Percentiles rank a stretch among this genome's conserved stretches.
Evolutionary conservation across 2,113 vertebrate genomes (phyloP).

Genomic region (Alligator mississippiensis): DNA sequence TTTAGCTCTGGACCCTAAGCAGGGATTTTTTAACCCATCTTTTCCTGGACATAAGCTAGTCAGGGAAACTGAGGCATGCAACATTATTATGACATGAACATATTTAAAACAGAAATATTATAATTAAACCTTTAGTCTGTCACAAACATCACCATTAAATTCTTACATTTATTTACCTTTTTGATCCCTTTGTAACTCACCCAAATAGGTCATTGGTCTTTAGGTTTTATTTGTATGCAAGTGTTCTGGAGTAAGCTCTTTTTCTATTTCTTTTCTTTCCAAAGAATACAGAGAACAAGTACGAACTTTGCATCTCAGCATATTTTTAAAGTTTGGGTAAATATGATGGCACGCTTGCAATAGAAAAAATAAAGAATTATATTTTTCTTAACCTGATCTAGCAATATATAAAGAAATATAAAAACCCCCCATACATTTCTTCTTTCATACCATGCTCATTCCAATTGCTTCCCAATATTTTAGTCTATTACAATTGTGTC

Average conservation of each 20-base stretch:
- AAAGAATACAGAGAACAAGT: background rate
- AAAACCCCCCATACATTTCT: background rate
- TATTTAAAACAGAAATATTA: no score
- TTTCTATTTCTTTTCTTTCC: background rate
- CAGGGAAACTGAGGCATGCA: no score
- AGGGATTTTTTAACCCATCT: no score
- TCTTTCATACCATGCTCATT: background rate
- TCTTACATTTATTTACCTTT: background rate
- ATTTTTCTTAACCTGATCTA: background rate
- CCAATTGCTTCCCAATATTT: background rate
- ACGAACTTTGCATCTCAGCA: background rate
- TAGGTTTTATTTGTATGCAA: slow-evolving; percentile 2
- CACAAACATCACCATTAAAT: background rate
- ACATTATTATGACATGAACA: no score
- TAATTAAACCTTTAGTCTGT: no score
- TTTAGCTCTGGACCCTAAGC: no score
- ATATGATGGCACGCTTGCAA: background rate
- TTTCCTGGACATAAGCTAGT: no score
- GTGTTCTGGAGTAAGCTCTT: background rate
- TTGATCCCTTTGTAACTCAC: background rate
- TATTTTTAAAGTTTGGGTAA: background rate
- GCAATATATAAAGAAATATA: background rate
- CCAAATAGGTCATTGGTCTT: slow-evolving; percentile 8
- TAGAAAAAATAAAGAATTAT: background rate
- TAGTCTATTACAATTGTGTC: background rate